Percentiles rank a stretch among this genome's conserved stretches.
Conservation (phyloP, 2,888 invertebrate species). For the Nomada lathburiana region DNA sequence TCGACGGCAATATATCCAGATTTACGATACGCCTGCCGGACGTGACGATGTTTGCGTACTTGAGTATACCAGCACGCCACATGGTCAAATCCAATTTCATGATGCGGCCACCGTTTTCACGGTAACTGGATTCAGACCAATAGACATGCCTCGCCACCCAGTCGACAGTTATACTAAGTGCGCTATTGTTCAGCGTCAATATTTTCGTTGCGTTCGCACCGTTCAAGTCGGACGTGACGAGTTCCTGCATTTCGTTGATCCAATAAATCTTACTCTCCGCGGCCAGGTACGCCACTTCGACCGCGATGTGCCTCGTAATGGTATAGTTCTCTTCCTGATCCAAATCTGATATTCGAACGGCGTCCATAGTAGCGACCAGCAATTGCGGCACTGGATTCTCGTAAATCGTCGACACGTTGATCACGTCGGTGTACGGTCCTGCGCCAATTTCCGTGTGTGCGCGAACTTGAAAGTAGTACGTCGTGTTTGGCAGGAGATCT, state of each 20-base stretch:
- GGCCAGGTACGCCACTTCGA: conserved; percentile 89
- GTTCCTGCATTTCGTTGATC: conserved; percentile 91
- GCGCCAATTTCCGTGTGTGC: conserved; percentile 92
- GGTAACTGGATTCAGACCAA: conserved; percentile 89
- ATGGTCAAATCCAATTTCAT: conserved; percentile 88
- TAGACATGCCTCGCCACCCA: conserved; percentile 95
- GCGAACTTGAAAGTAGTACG: conserved; percentile 90
- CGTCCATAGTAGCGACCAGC: conserved; percentile 90
- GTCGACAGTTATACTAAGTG: conserved; percentile 91
- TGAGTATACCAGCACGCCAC: conserved; percentile 85
- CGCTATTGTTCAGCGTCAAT: conserved; percentile 86
- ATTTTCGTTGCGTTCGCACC: conserved; percentile 86
- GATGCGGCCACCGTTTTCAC: conserved; percentile 85
- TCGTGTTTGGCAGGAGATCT: conserved; percentile 87
- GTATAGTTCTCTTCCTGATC: conserved; percentile 89
- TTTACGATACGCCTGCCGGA: conserved; percentile 87
- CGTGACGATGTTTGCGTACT: conserved; percentile 85
- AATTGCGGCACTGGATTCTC: conserved; percentile 93
- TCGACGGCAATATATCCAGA: conserved; percentile 91
- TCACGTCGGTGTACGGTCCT: conserved; percentile 89
- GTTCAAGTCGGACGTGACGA: conserved; percentile 87
- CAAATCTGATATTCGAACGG: conserved; percentile 91
- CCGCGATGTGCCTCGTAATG: conserved; percentile 88
- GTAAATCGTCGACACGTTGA: conserved; percentile 88
- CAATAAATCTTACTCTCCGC: conserved; percentile 92